These are phyloP conservation scores for Vireo griseus DNA, from an alignment of 2,797 vertebrate species.

Conservation along the genomic window DNA sequence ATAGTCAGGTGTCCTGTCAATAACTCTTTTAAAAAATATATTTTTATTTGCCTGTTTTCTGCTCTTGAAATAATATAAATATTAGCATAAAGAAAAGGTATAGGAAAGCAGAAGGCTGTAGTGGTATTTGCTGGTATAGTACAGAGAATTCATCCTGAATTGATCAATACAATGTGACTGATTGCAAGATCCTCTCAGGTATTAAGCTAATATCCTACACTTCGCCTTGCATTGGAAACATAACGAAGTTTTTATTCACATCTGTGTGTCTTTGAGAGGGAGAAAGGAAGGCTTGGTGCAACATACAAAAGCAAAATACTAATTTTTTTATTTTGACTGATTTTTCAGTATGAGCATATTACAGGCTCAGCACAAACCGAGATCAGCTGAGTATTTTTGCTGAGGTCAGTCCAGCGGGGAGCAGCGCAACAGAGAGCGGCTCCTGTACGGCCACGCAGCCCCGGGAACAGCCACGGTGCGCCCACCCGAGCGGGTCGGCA, in stretches of 20 bases:
- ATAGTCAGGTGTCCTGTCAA: neutral
- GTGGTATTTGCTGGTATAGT: neutral
- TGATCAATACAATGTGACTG: neutral
- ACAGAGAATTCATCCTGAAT: neutral
- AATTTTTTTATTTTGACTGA: accelerated
- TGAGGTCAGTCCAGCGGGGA: accelerated
- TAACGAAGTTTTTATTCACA: accelerated
- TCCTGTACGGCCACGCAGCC: accelerated
- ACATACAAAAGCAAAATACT: accelerated
- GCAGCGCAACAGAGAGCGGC: accelerated
- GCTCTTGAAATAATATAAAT: neutral
- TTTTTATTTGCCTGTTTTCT: neutral
- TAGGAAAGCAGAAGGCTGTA: neutral
- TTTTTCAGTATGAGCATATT: neutral
- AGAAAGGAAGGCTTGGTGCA: neutral
- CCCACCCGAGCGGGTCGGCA: accelerated
- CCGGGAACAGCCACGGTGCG: accelerated
- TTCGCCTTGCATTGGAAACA: neutral
- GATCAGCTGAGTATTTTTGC: neutral
- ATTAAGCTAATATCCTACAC: neutral
- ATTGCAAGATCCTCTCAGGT: neutral
- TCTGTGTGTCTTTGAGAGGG: accelerated
- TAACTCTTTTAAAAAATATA: neutral
- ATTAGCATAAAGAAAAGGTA: neutral
- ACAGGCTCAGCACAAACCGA: too few species aligned